phyloP scores from a whole-genome alignment of 2,888 invertebrate genomes.

The Dolomedes plantarius region DNA sequence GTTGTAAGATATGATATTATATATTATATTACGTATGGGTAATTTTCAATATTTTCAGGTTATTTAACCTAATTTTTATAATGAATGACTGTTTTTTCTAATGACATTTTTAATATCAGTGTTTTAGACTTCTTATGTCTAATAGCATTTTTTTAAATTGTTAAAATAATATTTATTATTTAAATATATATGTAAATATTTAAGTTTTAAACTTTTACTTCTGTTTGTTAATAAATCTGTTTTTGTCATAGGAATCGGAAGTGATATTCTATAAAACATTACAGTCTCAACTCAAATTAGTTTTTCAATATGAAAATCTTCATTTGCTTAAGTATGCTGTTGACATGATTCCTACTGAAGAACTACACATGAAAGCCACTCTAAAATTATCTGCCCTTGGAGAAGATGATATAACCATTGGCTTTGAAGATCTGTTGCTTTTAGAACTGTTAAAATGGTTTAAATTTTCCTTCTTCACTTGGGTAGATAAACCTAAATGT shows the following conservation, averaged over 20 bases:
- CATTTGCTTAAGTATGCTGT: conserved; percentile 16
- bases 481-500: conserved; percentile 90
- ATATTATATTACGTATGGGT: too few species aligned
- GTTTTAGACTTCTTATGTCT: too few species aligned
- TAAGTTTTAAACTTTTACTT: too few species aligned
- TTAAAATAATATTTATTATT: too few species aligned
- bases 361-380: conserved; percentile 37
- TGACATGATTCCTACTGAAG: conserved; percentile 31
- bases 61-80: too few species aligned
- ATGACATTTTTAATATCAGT: too few species aligned
- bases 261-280: background rate
- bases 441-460: conserved; percentile 92
- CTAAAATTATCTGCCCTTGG: conserved; percentile 13
- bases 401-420: background rate
- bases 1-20: too few species aligned
- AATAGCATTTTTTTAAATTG: too few species aligned
- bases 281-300: background rate
- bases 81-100: too few species aligned
- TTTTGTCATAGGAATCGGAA: conserved; percentile 18
- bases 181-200: too few species aligned
- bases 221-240: background rate
- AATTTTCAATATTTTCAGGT: too few species aligned
- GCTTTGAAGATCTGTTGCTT: conserved; percentile 83
- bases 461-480: conserved; percentile 91
- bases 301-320: conserved; percentile 19